A percentile compares a stretch with the other conserved stretches of the same genome.
Conservation (phyloP, 2,888 invertebrate genomes). For the Nomada hirtipes region DNA sequence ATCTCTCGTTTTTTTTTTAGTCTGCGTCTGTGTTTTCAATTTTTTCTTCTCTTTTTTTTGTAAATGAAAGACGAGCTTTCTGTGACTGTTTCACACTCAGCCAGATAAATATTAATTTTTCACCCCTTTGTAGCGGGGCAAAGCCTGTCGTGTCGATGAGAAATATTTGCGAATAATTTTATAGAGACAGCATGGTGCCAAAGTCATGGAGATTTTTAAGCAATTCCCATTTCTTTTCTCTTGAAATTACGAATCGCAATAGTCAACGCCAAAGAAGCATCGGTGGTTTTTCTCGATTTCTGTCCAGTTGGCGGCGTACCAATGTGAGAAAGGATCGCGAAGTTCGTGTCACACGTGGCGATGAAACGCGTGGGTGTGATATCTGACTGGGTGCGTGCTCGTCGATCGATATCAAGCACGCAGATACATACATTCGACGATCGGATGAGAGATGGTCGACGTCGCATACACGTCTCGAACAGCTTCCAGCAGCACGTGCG, state of each 20-base stretch:
- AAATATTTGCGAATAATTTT: too few relatives aligned
- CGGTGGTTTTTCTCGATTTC: background rate
- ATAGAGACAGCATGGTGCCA: too few relatives aligned
- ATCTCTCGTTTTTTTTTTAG: slow-evolving; percentile 3
- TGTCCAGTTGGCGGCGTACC: background rate
- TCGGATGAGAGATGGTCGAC: slow-evolving; percentile 56
- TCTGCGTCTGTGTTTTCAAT: background rate
- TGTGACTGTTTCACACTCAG: background rate
- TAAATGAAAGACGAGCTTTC: background rate
- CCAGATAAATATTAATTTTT: too few relatives aligned
- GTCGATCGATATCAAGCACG: slow-evolving; percentile 61
- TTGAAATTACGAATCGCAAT: slow-evolving; percentile 2
- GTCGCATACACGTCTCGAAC: slow-evolving; percentile 47
- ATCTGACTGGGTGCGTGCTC: slow-evolving; percentile 62
- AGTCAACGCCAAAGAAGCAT: slow-evolving; percentile 7
- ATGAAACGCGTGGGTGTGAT: slow-evolving; percentile 56
- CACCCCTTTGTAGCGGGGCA: too few relatives aligned
- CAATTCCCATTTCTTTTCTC: background rate
- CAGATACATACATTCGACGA: slow-evolving; percentile 64
- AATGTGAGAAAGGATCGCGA: slow-evolving; percentile 13
- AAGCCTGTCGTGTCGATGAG: too few relatives aligned
- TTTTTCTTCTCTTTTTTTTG: background rate
- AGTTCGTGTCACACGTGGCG: slow-evolving; percentile 3
- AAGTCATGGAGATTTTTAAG: too few relatives aligned
- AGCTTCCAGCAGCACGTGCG: slow-evolving; percentile 55